Base-by-base conservation (phyloP, 2,888 invertebrate genomes). In the Carcina quercana region DNA sequence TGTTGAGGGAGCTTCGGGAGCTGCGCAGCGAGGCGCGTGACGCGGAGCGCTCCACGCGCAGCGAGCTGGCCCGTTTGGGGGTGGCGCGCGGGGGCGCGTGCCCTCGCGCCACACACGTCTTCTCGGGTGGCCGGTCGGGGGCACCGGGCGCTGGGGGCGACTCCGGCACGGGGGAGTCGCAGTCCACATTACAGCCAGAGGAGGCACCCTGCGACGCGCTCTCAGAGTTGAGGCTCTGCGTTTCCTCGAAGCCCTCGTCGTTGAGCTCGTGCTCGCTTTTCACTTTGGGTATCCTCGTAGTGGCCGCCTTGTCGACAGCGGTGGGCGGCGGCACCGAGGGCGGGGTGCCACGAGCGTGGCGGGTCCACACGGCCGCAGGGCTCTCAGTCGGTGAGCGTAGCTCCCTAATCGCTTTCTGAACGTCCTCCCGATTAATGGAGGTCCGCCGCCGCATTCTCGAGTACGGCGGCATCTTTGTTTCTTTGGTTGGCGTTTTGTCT, bases 181-280 rank as follows among this genome's bases (percentile, higher is more conserved):
- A 85, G 43, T 89, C 89, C 2, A 89, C 88, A 53, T 91, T 92
- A 47, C 90, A 90, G 5, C 88, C 88, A 0, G 93, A 93, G 0
- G 93, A 93, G 2, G 93, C 92, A 25, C 93, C 94, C 52, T 94
- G 94, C 26, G 94, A 94, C 2, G 93, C 90, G 5, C 93, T 94
- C 62, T 94, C 94, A 0, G 94, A 94, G 53, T 94, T 92, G 30
- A 95, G 80, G 58, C 94, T 94, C 58, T 94, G 94, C 0, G 94
- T 94, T 75, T 95, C 95, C 64, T 95, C 95, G 56, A 95, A 95
- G 5, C 95, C 95, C 83, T 95, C 95, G 59, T 95, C 95, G 55
- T 94, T 92, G 25, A 91, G 65, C 50, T 95, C 94, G 42, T 89
- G 89, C 43, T 91, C 91, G 31, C 74, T 80, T 41, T 78, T 80